Evolutionary conservation across 1,140 invertebrate species (phyloP).

Genomic region (Drosophila truncata): DNA sequence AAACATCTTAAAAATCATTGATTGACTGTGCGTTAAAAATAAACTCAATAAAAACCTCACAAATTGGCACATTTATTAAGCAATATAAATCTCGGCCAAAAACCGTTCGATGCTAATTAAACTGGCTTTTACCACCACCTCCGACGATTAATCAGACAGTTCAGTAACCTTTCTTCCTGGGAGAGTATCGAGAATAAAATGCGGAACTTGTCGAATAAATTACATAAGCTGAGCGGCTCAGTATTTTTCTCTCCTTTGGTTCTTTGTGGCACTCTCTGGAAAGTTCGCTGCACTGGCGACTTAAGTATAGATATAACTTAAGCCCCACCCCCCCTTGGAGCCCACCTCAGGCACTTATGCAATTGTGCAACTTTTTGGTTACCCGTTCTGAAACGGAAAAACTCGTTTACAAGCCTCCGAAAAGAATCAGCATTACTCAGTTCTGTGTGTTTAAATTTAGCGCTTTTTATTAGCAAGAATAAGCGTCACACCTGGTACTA

Average conservation of each 20-base stretch:
- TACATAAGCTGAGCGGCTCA: conserved; percentile 39
- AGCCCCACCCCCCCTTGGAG: neutral
- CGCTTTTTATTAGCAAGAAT: conserved; percentile 59
- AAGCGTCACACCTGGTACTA: conserved; percentile 61
- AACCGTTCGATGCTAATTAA: conserved; percentile 30
- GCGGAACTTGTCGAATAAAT: conserved; percentile 59
- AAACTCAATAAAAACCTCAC: conserved; percentile 5
- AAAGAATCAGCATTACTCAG: conserved; percentile 29
- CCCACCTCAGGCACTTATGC: conserved; percentile 35
- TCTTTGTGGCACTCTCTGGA: conserved; percentile 31
- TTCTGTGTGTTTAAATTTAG: conserved; percentile 58
- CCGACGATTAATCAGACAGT: conserved; percentile 40
- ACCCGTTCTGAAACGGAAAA: conserved; percentile 66
- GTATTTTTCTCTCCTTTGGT: conserved; percentile 7
- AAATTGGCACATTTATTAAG: conserved; percentile 14
- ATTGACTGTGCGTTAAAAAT: conserved; percentile 19
- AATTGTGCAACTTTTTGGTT: conserved; percentile 70
- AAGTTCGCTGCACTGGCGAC: conserved; percentile 61
- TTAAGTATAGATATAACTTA: conserved; percentile 2
- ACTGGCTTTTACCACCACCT: conserved; percentile 24
- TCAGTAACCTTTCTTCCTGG: conserved; percentile 33
- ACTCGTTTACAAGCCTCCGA: conserved; percentile 70
- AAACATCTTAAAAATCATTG: neutral
- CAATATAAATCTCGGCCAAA: conserved; percentile 11
- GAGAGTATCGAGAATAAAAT: conserved; percentile 37